phyloP scores from a whole-genome alignment of 2,888 invertebrate species.

The Ephialtes manifestator region DNA sequence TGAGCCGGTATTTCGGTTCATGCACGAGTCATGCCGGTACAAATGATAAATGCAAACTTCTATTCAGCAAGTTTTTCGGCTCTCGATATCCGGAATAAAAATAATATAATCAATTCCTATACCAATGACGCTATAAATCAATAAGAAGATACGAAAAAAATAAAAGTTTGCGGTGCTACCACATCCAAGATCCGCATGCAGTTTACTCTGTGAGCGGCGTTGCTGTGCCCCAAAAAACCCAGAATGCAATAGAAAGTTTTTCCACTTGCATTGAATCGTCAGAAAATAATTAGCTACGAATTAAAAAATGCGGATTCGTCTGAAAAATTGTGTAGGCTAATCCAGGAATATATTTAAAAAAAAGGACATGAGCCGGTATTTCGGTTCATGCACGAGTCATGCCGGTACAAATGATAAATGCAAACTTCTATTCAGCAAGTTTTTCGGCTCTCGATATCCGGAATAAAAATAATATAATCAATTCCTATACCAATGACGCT shows the following conservation, averaged over 20 bases:
- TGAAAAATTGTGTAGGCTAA: background rate
- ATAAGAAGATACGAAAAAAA: constrained; percentile 13
- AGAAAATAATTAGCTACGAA: too few relatives aligned
- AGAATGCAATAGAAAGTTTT: background rate
- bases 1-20: background rate
- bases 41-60: background rate
- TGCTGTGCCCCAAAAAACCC: background rate
- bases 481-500: background rate
- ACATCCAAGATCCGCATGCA: constrained; percentile 42
- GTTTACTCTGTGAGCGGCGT: background rate
- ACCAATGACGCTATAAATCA: background rate
- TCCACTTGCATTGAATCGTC: too few relatives aligned
- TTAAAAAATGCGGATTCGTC: too few relatives aligned
- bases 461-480: background rate
- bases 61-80: background rate
- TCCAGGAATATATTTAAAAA: background rate
- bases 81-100: background rate
- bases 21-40: background rate
- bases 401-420: background rate
- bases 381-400: background rate
- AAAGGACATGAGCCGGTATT: background rate
- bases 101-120: background rate
- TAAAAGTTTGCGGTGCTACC: constrained; percentile 31
- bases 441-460: background rate
- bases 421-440: background rate